Evolutionary conservation across 2,888 invertebrate genomes (phyloP), one percentile per base, ranked within the genome.

Genomic region (Pheosia tremula): DNA sequence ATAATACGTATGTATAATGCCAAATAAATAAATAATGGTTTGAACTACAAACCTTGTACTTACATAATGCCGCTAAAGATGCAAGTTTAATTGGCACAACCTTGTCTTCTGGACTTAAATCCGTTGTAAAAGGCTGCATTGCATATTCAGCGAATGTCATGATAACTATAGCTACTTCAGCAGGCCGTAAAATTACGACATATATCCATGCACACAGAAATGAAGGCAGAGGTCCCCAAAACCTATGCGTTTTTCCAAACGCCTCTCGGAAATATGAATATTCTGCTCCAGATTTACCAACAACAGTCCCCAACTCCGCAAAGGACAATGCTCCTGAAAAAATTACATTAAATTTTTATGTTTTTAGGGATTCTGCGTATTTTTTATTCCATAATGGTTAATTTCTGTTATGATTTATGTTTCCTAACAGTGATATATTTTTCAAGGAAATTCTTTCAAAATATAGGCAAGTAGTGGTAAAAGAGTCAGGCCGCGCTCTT

Each of bases 161-260:
- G 3, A 95, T 95, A 63, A 97, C 95, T 38, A 97, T 96, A 13
- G 97, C 97, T 0, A 97, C 96, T 90, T 97, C 97, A 3, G 97
- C 97, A 0, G 97, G 97, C 69, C 97, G 91, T 43, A 97, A 91
- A 57, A 97, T 94, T 59, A 97, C 89, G 1, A 97, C 96, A 84
- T 96, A 96, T 41, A 97, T 95, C 97, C 97, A 97, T 5, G 97
- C 95, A 77, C 96, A 97, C 61, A 96, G 94, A 82, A 97, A 97
- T 0, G 97, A 95, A 0, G 96, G 96, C 38, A 97, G 80, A 11
- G 95, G 95, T 6, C 97, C 97, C 94, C 96, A 96, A 86, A 95
- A 96, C 71, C 87, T 94, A 78, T 97, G 96, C 55, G 94, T 86
- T 5, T 95, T 95, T 9, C 95, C 93, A 84, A 96, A 97, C 0